Conservation (phyloP, 1,140 invertebrate genomes). For the Nephotettix cincticeps region DNA sequence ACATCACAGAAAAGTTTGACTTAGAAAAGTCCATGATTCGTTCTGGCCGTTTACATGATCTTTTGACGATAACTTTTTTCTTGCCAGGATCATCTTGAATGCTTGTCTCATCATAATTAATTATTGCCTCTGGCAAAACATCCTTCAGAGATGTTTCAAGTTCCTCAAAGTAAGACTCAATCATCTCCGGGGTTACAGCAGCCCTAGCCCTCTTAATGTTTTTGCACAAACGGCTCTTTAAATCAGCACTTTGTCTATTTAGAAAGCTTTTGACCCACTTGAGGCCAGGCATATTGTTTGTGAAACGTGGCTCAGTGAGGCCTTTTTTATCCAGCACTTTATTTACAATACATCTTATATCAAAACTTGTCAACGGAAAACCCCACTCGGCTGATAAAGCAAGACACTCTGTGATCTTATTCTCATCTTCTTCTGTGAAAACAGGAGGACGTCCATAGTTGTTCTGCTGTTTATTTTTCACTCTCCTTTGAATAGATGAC, state of each 20-base stretch:
- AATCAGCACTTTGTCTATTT: neutral
- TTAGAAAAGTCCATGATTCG: neutral
- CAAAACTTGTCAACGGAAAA: neutral
- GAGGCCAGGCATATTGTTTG: neutral
- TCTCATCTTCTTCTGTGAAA: neutral
- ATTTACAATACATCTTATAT: neutral
- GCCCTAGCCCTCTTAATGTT: neutral
- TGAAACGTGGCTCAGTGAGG: slow-evolving; percentile 25
- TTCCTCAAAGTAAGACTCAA: neutral
- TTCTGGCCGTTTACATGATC: neutral
- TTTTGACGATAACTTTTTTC: neutral
- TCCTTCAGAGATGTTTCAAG: neutral
- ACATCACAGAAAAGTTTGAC: slow-evolving; percentile 33
- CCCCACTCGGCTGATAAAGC: neutral
- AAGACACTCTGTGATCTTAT: neutral
- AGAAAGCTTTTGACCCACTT: neutral
- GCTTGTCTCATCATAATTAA: neutral
- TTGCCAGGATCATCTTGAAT: neutral
- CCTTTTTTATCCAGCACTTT: neutral
- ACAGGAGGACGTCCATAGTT: neutral
- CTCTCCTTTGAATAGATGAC: neutral
- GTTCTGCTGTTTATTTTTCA: neutral
- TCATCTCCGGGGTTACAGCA: neutral
- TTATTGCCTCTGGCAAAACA: too few species aligned
- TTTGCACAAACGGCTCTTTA: neutral